Percentiles rank a stretch among this genome's conserved stretches.
Conservation (phyloP, 2,888 invertebrate species). For the Macrostomum cliftonense region DNA sequence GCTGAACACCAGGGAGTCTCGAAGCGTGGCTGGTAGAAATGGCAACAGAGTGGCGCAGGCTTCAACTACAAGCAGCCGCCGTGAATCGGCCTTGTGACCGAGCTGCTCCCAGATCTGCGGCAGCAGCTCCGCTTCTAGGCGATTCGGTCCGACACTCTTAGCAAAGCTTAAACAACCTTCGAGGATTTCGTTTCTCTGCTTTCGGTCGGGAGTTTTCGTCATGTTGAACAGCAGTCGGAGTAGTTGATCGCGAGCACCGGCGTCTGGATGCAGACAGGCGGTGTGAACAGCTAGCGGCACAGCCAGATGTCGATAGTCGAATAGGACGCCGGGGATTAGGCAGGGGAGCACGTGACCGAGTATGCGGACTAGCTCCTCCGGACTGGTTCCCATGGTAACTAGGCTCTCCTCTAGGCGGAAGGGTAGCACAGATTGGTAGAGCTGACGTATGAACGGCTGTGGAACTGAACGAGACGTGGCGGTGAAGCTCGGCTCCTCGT, state of each 20-base stretch:
- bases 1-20: constrained; percentile 51
- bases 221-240: constrained; percentile 51
- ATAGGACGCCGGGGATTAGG: constrained; percentile 50
- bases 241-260: constrained; percentile 46
- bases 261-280: constrained; percentile 45
- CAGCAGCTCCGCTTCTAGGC: constrained; percentile 50
- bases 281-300: constrained; percentile 49
- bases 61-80: constrained; percentile 50
- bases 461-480: no score
- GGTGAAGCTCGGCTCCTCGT: no score
- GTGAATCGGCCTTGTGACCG: constrained; percentile 49
- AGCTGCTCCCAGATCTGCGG: constrained; percentile 55
- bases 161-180: constrained; percentile 40
- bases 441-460: no score
- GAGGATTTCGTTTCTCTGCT: constrained; percentile 45
- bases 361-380: constrained; percentile 38
- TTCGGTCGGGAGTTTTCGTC: constrained; percentile 51
- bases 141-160: constrained; percentile 36
- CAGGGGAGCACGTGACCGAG: constrained; percentile 45
- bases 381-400: constrained; percentile 15
- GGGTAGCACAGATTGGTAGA: no score
- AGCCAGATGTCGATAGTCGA: constrained; percentile 49
- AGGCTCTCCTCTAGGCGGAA: neutral
- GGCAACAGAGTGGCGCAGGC: constrained; percentile 50
- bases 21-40: constrained; percentile 47